phyloP scores from a whole-genome alignment of 2,113 vertebrate genomes.

The Scolopax mira region DNA sequence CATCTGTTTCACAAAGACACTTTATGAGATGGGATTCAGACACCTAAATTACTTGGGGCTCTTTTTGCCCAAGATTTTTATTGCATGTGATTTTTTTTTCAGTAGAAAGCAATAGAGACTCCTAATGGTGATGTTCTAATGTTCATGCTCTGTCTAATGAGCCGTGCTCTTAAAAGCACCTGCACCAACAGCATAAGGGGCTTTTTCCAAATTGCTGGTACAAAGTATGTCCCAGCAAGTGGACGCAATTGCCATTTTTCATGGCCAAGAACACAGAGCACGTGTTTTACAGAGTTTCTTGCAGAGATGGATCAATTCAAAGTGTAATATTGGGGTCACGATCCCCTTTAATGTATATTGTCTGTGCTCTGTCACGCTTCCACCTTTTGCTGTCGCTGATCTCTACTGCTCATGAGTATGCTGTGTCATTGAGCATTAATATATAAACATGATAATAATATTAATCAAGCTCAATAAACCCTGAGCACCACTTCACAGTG shows the following conservation, averaged over 20 bases:
- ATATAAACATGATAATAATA: not conserved
- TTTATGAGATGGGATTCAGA: not conserved
- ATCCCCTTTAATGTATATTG: not conserved
- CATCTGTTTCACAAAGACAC: not conserved
- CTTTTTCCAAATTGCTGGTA: not conserved
- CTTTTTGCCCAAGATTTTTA: not conserved
- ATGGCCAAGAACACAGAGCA: not conserved
- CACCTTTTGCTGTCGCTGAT: not conserved
- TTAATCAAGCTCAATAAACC: not conserved
- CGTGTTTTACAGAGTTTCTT: not conserved
- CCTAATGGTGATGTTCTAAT: not conserved
- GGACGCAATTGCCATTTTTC: not conserved
- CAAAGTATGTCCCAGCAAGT: not conserved
- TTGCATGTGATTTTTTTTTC: not conserved
- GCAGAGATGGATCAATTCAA: not conserved
- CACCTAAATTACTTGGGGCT: not conserved
- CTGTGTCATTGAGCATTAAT: accelerated
- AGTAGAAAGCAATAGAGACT: not conserved
- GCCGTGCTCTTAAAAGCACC: not conserved
- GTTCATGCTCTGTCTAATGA: not conserved
- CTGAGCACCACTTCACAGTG: accelerated
- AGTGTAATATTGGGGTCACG: accelerated
- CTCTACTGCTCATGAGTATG: accelerated
- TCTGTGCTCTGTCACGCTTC: accelerated
- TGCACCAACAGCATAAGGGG: not conserved